A percentile compares a stretch with the other conserved stretches of the same genome.
Evolutionary conservation across 2,888 invertebrate genomes (phyloP).

Genomic region (Cephus nigrinus): DNA sequence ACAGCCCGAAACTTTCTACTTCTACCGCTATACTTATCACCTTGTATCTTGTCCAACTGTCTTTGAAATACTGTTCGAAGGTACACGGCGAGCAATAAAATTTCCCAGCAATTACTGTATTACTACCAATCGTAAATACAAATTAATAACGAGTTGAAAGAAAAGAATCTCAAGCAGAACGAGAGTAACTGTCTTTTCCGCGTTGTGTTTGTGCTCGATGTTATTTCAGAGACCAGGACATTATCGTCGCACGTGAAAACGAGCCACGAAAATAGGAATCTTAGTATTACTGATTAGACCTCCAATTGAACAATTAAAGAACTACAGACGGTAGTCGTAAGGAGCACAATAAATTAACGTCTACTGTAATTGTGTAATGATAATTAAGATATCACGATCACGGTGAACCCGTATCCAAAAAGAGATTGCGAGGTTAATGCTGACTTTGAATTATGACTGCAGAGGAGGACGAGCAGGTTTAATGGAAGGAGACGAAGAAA

Average conservation of each 20-base stretch:
- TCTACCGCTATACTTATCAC: not conserved
- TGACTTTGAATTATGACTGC: not conserved
- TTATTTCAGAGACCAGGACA: constrained; percentile 17
- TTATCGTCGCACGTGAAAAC: not conserved
- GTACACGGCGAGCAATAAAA: not conserved
- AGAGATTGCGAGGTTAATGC: not conserved
- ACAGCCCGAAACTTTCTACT: not conserved
- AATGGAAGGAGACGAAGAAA: not conserved
- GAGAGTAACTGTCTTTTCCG: not conserved
- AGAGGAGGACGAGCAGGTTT: not conserved
- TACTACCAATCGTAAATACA: not conserved
- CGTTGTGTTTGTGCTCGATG: constrained; percentile 14
- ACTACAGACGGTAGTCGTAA: too few relatives aligned
- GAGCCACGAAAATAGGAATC: constrained; percentile 14
- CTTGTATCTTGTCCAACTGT: not conserved
- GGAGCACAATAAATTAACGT: not conserved
- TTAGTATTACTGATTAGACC: not conserved
- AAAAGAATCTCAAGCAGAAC: not conserved
- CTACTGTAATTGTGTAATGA: constrained; percentile 2
- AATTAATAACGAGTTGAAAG: not conserved
- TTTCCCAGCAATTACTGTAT: not conserved
- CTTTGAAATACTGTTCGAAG: not conserved
- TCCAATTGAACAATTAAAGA: constrained; percentile 11
- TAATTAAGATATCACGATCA: constrained; percentile 25
- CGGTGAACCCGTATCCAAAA: not conserved